Conservation (phyloP, 1,140 invertebrate species). For the Rhizoglyphus robini region DNA sequence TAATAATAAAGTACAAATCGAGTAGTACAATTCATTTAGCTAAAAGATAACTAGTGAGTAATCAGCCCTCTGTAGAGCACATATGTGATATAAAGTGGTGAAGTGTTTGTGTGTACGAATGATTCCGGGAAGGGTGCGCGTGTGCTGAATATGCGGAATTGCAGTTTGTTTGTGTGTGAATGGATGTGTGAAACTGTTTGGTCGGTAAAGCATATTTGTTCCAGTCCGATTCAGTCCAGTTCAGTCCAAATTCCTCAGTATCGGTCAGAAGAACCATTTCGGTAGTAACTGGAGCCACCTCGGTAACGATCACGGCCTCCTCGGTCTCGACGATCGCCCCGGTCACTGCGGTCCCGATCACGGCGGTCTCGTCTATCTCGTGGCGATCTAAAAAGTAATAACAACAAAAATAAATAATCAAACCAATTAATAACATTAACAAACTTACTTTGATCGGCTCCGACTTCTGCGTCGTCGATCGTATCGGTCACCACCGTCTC, state of each 20-base stretch:
- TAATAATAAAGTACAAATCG: too few species aligned
- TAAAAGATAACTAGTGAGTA: too few species aligned
- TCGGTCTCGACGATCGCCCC: conserved; percentile 17
- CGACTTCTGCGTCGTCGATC: conserved; percentile 19
- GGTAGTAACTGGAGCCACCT: neutral
- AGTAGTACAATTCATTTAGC: too few species aligned
- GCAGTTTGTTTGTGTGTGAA: too few species aligned
- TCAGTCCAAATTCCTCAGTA: neutral
- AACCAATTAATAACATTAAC: neutral
- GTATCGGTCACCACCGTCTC: conserved; percentile 21
- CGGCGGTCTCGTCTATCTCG: conserved; percentile 24
- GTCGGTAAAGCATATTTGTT: too few species aligned
- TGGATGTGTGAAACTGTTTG: too few species aligned
- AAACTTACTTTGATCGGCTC: conserved; percentile 13
- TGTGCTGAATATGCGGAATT: too few species aligned
- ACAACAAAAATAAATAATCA: neutral
- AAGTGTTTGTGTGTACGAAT: too few species aligned
- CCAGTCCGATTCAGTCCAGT: too few species aligned
- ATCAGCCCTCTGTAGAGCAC: too few species aligned
- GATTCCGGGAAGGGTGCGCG: too few species aligned
- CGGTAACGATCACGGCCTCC: neutral
- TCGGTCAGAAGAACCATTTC: neutral
- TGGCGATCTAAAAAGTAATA: conserved; percentile 24
- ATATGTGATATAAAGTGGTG: too few species aligned
- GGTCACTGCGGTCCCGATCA: conserved; percentile 14